Evolutionary conservation across 2,113 vertebrate genomes (phyloP).

Genomic region (Pelecanus crispus): DNA sequence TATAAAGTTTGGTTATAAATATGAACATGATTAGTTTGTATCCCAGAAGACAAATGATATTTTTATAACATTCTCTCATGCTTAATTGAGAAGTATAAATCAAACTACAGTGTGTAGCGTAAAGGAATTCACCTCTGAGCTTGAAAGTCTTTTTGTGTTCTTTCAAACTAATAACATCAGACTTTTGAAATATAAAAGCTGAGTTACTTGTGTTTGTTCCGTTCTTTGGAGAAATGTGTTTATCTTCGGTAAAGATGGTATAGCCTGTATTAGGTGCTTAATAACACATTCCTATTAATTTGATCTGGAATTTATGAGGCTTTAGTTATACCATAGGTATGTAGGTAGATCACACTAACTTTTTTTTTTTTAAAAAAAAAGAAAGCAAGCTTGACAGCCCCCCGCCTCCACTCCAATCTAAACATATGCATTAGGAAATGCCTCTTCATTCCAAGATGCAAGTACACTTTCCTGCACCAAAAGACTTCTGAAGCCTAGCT

Average conservation of each 20-base stretch:
- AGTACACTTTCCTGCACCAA: not conserved
- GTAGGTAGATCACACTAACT: not conserved
- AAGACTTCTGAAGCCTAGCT: not conserved
- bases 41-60: not conserved
- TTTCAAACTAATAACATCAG: not conserved
- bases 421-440: not conserved
- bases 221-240: not conserved
- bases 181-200: not conserved
- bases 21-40: not conserved
- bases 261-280: not conserved
- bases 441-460: not conserved
- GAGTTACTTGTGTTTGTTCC: not conserved
- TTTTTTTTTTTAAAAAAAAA: not conserved
- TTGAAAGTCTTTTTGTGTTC: not conserved
- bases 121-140: not conserved
- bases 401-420: not conserved
- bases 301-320: not conserved
- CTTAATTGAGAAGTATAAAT: not conserved
- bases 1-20: not conserved
- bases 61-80: not conserved
- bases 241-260: not conserved
- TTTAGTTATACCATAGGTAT: not conserved
- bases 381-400: not conserved
- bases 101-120: not conserved
- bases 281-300: not conserved